Base-by-base conservation (phyloP, 2,797 vertebrate species). In the Bradypodion ventrale region DNA sequence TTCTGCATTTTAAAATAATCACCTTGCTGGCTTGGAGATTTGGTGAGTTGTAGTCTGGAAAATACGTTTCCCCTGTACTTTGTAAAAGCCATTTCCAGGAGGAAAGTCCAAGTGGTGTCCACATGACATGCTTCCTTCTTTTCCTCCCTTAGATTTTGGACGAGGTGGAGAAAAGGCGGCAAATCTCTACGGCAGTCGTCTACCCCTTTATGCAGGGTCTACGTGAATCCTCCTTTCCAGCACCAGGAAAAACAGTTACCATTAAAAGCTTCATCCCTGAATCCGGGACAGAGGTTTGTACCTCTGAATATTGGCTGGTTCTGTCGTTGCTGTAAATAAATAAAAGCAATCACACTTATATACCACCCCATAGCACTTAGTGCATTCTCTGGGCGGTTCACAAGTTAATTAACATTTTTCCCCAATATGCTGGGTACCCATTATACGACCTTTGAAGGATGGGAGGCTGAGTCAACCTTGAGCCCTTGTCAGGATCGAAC, bases 121-220 rank as follows among this genome's bases (percentile, higher is more conserved):
- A 32, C 8, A 5, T 13, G 32, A 25, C 10, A 13, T n/a, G 35
- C 0, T 0, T 37, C n/a, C 44, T 42, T 65, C 19, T 70, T 73
- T 73, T 76, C 52, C 29, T 77, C 37, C 4, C 32, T 0, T 78
- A 99, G 98, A 99, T 99, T 91, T 97, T 99, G 84, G 98, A 99
- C 0, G 98, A 99, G 93, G 98, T 99, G 89, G 98, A 99, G 94
- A 99, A 98, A 95, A 95, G 98, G 23, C 96, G 98, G 42, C 98
- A 98, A 94, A 98, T 98, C 88, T 97, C 98, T 91, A 95, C 96
- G 96, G 98, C 98, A 0, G 97, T 99, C 95, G 97, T 99, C 84
- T 99, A 99, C 91, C 98, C 98, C 4, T 99, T 99, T 95, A 99
- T 99, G 98, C 98, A 99, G 92, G 98, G 98, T 81, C 96, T 99